Conservation (phyloP, 2,888 invertebrate genomes). For the Drosophila anomalata region DNA sequence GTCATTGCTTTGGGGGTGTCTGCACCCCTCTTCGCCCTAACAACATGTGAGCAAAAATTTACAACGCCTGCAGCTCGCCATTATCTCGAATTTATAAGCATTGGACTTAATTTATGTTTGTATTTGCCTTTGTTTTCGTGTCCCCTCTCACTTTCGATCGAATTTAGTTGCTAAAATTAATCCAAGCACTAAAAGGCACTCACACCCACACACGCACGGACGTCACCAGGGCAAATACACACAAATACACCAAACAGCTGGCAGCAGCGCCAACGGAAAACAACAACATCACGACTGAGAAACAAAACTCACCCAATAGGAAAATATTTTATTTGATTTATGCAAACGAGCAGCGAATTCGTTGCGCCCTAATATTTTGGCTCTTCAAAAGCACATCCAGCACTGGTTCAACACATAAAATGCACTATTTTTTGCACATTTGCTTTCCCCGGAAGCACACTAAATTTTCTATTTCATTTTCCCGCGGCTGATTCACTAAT, state of each 20-base stretch:
- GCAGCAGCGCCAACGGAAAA: slow-evolving; percentile 51
- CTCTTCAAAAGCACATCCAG: slow-evolving; percentile 28
- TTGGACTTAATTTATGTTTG: slow-evolving; percentile 21
- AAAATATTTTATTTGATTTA: slow-evolving; percentile 55
- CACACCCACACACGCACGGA: slow-evolving; percentile 26
- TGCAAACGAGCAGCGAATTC: slow-evolving; percentile 34
- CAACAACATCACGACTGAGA: slow-evolving; percentile 24
- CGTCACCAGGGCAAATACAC: slow-evolving; percentile 48
- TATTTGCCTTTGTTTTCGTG: slow-evolving; percentile 14
- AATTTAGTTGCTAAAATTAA: slow-evolving; percentile 68
- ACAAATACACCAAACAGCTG: slow-evolving; percentile 67
- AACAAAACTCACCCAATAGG: slow-evolving; percentile 56
- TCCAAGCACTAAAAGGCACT: slow-evolving; percentile 34
- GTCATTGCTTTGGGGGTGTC: slow-evolving; percentile 21
- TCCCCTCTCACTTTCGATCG: slow-evolving; percentile 62
- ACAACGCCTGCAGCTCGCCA: slow-evolving; percentile 11
- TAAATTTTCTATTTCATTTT: slow-evolving; percentile 25
- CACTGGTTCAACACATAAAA: slow-evolving; percentile 15
- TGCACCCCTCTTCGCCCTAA: slow-evolving; percentile 2
- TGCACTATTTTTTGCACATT: neutral
- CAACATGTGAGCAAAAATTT: slow-evolving; percentile 21
- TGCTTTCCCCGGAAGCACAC: slow-evolving; percentile 4
- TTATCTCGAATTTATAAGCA: slow-evolving; percentile 6
- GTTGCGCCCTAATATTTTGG: slow-evolving; percentile 5
- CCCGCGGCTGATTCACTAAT: slow-evolving; percentile 12